Base-by-base conservation (phyloP, 2,113 vertebrate species). In the Brachyhypopomus gauderio region DNA sequence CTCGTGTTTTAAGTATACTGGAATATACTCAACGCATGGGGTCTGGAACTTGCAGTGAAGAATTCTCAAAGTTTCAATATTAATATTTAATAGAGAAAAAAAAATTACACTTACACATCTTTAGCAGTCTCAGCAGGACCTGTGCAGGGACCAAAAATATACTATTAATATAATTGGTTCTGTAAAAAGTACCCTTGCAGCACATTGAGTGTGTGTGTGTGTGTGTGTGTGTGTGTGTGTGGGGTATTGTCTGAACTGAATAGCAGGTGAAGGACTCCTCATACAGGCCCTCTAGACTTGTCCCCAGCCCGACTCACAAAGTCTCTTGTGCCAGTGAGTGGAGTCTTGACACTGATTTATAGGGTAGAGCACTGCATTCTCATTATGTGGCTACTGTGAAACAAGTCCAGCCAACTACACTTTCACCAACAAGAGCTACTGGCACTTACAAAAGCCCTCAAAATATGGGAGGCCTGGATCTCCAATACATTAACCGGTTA, bases 51-150 rank as follows among this genome's bases (percentile, higher is more conserved):
- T 52, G 12, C 12, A 52, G 45, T 52, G 2, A 2, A 20, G 25
- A 56, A 22, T 7, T 73, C 23, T 73, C 34, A 72, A 22, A 14
- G 19, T 1, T 72, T 60, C 23, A 30, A 41, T 14, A 11, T 55
- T 3, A 1, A 16, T 3, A 34, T 60, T 30, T 30, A 55, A 63
- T 64, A 16, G 59, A 62, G 52, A 41, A 70, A 19, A 11, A 25
- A 41, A 70, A 19, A 11, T 19, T 27, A 79, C 94, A 97, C 97
- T 98, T 93, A 98, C 96, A 90, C 90, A 88, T 97, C 96, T 92
- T 97, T 98, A 84, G 94, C 93, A 81, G 91, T 91, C 81, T 96
- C 96, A 82, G 94, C 87, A 79, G 96, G 92, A 82, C 95, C 97
- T 98, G 86, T 58, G 85, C 30, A 84, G 84, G 86, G 85, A 70